Conservation (phyloP, 2,113 vertebrate species). For the Malurus elegans region DNA sequence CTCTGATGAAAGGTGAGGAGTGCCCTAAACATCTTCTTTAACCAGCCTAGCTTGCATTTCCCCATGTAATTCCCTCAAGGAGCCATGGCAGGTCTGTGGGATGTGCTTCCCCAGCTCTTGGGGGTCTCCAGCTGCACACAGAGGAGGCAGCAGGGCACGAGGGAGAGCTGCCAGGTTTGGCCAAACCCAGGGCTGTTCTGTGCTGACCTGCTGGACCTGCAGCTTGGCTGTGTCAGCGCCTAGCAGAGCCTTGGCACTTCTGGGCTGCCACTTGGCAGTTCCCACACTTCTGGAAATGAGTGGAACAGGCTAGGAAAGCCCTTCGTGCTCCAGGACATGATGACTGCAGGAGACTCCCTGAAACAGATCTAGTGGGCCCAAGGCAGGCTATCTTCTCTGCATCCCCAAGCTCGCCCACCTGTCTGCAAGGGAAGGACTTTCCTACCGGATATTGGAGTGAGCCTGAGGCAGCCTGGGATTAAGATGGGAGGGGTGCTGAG, state of each 20-base stretch:
- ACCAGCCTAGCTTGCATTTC: neutral
- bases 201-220: neutral
- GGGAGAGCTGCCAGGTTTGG: neutral
- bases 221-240: neutral
- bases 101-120: neutral
- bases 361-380: neutral
- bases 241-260: neutral
- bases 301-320: neutral
- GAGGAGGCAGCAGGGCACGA: neutral
- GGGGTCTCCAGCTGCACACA: neutral
- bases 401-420: neutral
- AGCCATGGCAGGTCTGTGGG: neutral
- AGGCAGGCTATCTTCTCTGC: neutral
- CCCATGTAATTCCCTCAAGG: accelerated
- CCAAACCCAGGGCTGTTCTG: neutral
- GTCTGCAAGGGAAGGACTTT: neutral
- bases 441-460: neutral
- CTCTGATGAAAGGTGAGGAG: neutral
- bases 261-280: neutral
- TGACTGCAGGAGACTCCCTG: neutral
- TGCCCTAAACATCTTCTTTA: neutral
- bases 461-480: neutral
- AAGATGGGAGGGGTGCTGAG: neutral
- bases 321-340: neutral
- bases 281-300: neutral